These are phyloP conservation scores for Hiodon tergisus DNA, from an alignment of 2,113 vertebrate species.

Conservation along the genomic window DNA sequence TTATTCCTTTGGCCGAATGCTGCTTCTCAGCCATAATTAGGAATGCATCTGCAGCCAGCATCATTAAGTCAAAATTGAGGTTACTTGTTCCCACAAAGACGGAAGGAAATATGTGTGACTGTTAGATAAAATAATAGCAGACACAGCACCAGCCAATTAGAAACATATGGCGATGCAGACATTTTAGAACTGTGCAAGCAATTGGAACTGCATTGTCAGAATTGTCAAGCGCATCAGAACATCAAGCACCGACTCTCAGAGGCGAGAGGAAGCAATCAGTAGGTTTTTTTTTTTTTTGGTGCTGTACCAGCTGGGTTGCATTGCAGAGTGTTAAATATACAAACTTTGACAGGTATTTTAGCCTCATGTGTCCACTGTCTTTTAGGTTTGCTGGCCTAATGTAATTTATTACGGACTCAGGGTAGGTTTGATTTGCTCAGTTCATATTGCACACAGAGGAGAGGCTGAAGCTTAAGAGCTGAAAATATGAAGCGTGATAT, in stretches of 20 bases:
- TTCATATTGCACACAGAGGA: conserved; percentile 7
- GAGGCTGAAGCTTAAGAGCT: background rate
- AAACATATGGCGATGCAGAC: conserved; percentile 32
- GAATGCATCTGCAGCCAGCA: background rate
- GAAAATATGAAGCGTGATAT: conserved; percentile 21
- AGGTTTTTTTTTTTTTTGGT: background rate
- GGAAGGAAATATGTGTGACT: background rate
- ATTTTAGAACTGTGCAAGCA: conserved; percentile 9
- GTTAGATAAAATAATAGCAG: background rate
- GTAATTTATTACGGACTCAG: conserved; percentile 10
- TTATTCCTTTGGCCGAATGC: background rate
- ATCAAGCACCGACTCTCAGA: conserved; percentile 9
- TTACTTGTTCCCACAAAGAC: background rate
- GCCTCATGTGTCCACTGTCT: background rate
- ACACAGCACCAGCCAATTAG: conserved; percentile 37
- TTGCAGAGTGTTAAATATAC: background rate
- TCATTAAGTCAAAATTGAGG: background rate
- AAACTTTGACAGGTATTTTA: conserved; percentile 10
- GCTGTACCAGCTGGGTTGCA: background rate
- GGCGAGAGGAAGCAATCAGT: background rate
- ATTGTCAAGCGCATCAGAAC: conserved; percentile 20
- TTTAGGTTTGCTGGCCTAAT: background rate
- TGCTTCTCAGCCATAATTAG: background rate
- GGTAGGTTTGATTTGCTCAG: conserved; percentile 1
- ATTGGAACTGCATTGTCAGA: conserved; percentile 21